Conservation (phyloP, 2,797 vertebrate species). For the Mormyrops boulengeri region DNA sequence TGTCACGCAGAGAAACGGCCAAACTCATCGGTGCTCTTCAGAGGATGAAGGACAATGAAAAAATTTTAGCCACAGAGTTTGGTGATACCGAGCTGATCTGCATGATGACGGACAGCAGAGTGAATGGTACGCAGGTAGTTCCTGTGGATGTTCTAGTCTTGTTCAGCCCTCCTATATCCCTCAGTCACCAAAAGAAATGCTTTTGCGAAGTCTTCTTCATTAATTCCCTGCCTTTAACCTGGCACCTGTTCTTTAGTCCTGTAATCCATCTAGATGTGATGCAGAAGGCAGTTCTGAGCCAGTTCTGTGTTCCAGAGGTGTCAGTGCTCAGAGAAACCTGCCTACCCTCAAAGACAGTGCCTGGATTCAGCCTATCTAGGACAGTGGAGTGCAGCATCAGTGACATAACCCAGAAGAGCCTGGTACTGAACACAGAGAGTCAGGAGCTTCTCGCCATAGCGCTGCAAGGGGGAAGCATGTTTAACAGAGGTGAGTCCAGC, state of each 20-base stretch:
- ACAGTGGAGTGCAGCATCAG: constrained; percentile 33
- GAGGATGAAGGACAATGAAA: constrained; percentile 32
- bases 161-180: neutral
- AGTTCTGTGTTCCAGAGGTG: neutral
- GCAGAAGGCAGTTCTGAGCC: neutral
- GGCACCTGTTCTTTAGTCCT: neutral
- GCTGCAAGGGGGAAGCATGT: constrained; percentile 44
- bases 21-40: constrained; percentile 53
- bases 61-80: constrained; percentile 25
- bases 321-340: neutral
- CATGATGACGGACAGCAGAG: constrained; percentile 40
- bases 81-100: constrained; percentile 44
- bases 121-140: constrained; percentile 46
- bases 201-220: neutral
- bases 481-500: constrained; percentile 42
- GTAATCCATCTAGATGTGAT: neutral
- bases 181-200: neutral
- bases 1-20: constrained; percentile 25
- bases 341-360: neutral
- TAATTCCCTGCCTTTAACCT: neutral
- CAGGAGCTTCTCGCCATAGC: constrained; percentile 53
- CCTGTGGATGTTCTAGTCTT: neutral
- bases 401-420: constrained; percentile 43
- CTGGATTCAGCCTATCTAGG: constrained; percentile 3
- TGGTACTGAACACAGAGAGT: constrained; percentile 30